Conservation (phyloP, 1,140 invertebrate species). For the Bradysia coprophila region DNA sequence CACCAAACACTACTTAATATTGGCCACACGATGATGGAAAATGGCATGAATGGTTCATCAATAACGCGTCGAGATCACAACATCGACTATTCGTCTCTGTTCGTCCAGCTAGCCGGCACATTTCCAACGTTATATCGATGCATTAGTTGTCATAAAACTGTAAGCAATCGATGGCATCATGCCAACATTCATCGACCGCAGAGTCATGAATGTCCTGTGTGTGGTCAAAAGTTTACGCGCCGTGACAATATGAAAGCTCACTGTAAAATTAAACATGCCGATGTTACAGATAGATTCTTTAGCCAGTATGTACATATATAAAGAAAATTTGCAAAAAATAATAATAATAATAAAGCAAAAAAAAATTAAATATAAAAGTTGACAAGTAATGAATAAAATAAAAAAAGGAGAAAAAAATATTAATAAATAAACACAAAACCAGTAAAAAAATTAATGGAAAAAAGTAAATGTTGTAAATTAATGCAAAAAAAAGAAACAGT, state of each 20-base stretch:
- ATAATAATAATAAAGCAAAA: conserved; percentile 1
- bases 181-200: conserved; percentile 48
- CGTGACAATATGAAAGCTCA: conserved; percentile 52
- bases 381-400: background rate
- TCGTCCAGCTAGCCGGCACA: conserved; percentile 21
- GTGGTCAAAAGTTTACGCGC: conserved; percentile 42
- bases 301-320: conserved; percentile 26
- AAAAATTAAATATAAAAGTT: background rate
- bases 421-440: background rate
- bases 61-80: conserved; percentile 22
- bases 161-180: conserved; percentile 52
- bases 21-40: conserved; percentile 1
- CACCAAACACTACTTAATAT: conserved; percentile 11
- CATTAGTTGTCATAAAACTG: conserved; percentile 43
- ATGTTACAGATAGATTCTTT: conserved; percentile 25
- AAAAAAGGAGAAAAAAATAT: background rate
- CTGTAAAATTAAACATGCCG: conserved; percentile 46
- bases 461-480: background rate
- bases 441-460: background rate
- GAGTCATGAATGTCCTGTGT: conserved; percentile 45
- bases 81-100: conserved; percentile 22
- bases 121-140: conserved; percentile 22
- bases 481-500: background rate
- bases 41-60: conserved; percentile 7
- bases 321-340: conserved; percentile 8